phyloP scores from a whole-genome alignment of 2,888 invertebrate species.

The Dicycla oo region DNA sequence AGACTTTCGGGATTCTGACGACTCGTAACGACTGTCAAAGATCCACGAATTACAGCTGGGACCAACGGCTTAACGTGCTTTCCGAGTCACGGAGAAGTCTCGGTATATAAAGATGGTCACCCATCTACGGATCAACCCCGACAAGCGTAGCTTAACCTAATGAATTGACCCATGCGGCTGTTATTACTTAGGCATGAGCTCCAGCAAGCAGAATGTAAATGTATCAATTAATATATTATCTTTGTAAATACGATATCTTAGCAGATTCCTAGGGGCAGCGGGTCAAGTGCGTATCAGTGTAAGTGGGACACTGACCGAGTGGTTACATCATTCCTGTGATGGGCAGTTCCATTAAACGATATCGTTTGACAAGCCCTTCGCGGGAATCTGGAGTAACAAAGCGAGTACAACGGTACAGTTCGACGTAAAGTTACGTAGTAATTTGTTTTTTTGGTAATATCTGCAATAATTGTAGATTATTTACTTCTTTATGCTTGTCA shows the following conservation, averaged over 20 bases:
- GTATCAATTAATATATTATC: constrained; percentile 16
- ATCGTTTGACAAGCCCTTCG: constrained; percentile 12
- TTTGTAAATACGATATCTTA: constrained; percentile 22
- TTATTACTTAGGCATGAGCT: no score
- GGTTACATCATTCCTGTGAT: constrained; percentile 23
- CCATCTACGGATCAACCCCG: no score
- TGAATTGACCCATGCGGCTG: no score
- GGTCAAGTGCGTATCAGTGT: constrained; percentile 34
- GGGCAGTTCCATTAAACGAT: not conserved
- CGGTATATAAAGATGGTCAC: no score
- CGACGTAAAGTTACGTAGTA: not conserved
- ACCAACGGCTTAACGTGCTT: no score
- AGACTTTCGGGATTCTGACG: no score
- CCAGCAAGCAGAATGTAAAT: not conserved
- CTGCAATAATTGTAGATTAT: not conserved
- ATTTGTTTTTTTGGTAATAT: no score
- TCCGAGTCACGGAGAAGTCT: no score
- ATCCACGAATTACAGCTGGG: no score
- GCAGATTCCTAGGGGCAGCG: constrained; percentile 5
- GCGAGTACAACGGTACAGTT: not conserved
- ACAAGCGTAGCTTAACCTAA: no score
- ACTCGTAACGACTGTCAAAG: no score
- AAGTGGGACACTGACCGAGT: constrained; percentile 29
- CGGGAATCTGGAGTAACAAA: constrained; percentile 8
- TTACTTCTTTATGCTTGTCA: no score